Conservation (phyloP, 2,888 invertebrate species). For the Leptura quadrifasciata region DNA sequence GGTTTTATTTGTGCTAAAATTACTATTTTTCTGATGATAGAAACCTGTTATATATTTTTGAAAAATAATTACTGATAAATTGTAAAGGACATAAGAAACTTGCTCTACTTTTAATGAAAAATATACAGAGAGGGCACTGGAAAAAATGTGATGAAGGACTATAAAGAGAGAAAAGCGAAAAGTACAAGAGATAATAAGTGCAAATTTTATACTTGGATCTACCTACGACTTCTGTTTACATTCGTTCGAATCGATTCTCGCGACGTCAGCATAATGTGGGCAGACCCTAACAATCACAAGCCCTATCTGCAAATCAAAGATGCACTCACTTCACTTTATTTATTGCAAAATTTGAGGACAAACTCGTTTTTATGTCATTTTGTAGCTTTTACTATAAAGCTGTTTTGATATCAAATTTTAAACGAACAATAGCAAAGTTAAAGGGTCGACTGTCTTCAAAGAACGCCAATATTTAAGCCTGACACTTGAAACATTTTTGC, state of each 20-base stretch:
- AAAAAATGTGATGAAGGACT: too few relatives aligned
- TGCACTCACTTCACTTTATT: conserved; percentile 12
- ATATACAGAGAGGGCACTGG: too few relatives aligned
- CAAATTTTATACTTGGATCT: too few relatives aligned
- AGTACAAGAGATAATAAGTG: too few relatives aligned
- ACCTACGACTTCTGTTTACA: too few relatives aligned
- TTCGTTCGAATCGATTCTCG: neutral
- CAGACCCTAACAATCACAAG: neutral
- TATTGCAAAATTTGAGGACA: neutral
- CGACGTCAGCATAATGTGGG: neutral
- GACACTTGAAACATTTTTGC: neutral
- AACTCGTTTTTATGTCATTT: neutral
- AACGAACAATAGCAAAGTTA: neutral
- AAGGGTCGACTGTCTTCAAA: neutral
- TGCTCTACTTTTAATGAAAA: too few relatives aligned
- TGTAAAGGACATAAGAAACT: too few relatives aligned
- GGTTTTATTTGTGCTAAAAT: too few relatives aligned
- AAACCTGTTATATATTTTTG: too few relatives aligned
- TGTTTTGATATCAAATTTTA: neutral
- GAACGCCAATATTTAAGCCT: neutral
- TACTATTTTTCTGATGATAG: too few relatives aligned
- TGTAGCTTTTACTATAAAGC: neutral
- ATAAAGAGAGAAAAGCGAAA: too few relatives aligned
- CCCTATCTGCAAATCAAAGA: conserved; percentile 17
- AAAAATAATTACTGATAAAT: too few relatives aligned